phyloP scores from a whole-genome alignment of 2,113 vertebrate genomes.

The Chaetodon auriga region DNA sequence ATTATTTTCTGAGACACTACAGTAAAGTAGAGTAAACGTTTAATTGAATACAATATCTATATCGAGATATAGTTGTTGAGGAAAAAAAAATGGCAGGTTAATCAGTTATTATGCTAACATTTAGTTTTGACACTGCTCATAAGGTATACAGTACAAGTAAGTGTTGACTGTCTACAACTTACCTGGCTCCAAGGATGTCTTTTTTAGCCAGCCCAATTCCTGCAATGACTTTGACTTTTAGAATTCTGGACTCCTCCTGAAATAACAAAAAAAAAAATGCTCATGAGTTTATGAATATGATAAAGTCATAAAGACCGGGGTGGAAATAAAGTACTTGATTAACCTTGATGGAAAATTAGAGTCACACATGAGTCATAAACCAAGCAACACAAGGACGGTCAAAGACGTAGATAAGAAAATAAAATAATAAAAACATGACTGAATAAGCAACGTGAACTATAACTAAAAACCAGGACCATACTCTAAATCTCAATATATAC shows the following conservation, averaged over 20 bases:
- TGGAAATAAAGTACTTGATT: background rate
- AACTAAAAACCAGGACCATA: background rate
- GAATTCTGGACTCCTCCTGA: slow-evolving; percentile 88
- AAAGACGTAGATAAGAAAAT: background rate
- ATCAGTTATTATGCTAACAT: background rate
- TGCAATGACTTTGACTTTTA: slow-evolving; percentile 92
- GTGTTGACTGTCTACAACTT: slow-evolving; percentile 58
- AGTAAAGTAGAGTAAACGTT: too few relatives aligned
- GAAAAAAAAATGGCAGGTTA: background rate
- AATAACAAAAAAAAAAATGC: slow-evolving; percentile 40
- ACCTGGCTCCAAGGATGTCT: slow-evolving; percentile 97
- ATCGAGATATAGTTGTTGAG: too few relatives aligned
- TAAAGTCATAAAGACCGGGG: background rate
- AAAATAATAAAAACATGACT: background rate
- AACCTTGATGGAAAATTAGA: background rate
- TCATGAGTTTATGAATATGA: background rate
- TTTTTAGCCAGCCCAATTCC: slow-evolving; percentile 97
- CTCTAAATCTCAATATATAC: background rate
- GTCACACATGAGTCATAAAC: background rate
- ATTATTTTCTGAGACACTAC: too few relatives aligned
- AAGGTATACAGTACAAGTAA: background rate
- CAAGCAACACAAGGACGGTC: background rate
- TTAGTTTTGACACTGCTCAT: background rate
- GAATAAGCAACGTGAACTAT: background rate
- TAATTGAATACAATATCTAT: too few relatives aligned